A percentile compares a stretch with the other conserved stretches of the same genome.
These are phyloP conservation scores for Falcaria lacertinaria DNA, from an alignment of 2,888 invertebrate species.

Conservation along the genomic window DNA sequence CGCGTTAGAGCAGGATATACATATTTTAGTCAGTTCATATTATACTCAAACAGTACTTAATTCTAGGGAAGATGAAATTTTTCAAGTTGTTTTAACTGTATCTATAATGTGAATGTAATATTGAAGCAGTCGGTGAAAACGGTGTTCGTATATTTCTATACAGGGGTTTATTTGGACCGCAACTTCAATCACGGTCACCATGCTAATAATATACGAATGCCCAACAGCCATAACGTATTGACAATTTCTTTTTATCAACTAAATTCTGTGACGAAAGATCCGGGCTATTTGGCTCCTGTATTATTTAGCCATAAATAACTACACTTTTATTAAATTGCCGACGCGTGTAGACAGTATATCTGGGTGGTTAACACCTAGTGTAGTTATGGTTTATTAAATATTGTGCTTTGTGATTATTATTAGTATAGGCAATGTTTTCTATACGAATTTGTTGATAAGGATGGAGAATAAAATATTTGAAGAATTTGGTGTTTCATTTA, in stretches of 20 bases:
- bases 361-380: conserved; percentile 4
- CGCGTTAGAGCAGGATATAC: too few relatives aligned
- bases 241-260: too few relatives aligned
- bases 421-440: conserved; percentile 32
- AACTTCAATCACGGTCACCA: too few relatives aligned
- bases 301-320: background rate
- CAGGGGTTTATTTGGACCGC: too few relatives aligned
- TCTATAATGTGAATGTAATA: background rate
- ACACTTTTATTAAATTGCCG: background rate
- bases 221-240: too few relatives aligned
- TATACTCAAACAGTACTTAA: too few relatives aligned
- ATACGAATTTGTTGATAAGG: conserved; percentile 44
- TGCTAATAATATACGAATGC: too few relatives aligned
- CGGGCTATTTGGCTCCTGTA: background rate
- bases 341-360: background rate
- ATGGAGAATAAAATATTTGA: conserved; percentile 41
- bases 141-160: background rate
- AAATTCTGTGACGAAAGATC: background rate
- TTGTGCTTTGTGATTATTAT: conserved; percentile 30
- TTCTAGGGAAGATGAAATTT: too few relatives aligned
- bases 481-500: conserved; percentile 7
- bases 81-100: too few relatives aligned
- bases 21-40: too few relatives aligned
- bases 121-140: background rate
- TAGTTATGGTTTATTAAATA: conserved; percentile 6